phyloP scores from a whole-genome alignment of 2,797 vertebrate genomes.

The Cyclura pinguis region DNA sequence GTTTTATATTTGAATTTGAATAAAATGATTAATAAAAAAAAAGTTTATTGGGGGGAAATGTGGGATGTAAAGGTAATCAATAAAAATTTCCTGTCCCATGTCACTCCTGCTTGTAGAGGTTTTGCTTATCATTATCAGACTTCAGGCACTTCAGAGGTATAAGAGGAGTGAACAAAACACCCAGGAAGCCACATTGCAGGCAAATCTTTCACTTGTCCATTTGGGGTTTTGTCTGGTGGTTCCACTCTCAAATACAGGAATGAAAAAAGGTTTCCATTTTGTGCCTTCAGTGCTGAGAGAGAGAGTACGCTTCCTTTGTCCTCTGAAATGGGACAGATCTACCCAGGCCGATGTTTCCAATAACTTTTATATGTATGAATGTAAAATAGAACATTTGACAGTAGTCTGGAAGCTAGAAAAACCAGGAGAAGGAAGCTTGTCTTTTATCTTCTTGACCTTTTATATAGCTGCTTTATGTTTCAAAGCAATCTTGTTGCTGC shows the following conservation, averaged over 20 bases:
- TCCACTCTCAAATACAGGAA: slow-evolving; percentile 7
- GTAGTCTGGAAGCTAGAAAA: neutral
- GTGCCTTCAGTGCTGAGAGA: neutral
- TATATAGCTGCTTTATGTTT: slow-evolving; percentile 56
- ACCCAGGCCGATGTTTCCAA: slow-evolving; percentile 37
- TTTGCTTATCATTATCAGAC: neutral
- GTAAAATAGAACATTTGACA: neutral
- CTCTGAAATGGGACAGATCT: slow-evolving; percentile 19
- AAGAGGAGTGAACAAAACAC: neutral
- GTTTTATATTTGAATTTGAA: no score
- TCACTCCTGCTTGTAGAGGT: neutral
- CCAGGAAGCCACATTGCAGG: neutral
- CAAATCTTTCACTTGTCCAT: neutral
- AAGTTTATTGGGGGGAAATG: no score
- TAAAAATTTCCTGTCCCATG: neutral
- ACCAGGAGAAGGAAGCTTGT: slow-evolving; percentile 53
- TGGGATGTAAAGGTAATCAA: neutral
- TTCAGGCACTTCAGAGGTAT: neutral
- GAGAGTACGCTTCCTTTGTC: slow-evolving; percentile 25
- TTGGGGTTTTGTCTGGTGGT: neutral
- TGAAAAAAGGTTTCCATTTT: neutral
- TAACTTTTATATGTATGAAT: neutral
- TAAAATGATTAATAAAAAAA: no score
- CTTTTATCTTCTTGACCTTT: slow-evolving; percentile 73
- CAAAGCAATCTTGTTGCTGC: slow-evolving; percentile 66